Base-by-base conservation (phyloP, 2,113 vertebrate species). In the Cryptotis parvus region DNA sequence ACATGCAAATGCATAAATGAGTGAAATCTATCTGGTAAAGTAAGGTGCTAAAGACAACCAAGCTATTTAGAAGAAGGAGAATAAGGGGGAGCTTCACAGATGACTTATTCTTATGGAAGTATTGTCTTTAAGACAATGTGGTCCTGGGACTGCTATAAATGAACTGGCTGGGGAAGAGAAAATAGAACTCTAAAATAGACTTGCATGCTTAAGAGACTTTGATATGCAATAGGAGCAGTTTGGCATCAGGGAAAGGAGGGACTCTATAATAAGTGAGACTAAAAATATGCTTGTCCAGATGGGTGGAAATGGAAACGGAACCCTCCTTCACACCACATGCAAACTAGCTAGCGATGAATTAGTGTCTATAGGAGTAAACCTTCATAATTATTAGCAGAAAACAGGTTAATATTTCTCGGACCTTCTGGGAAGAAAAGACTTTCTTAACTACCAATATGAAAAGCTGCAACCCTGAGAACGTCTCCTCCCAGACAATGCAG, bases 361-460 rank as follows among this genome's bases (percentile, higher is more conserved):
- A 11, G 70, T 43, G 45, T 83, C 33, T 85, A 43, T 33, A 35
- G 69, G 77, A 83, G 27, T 35, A 69, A 75, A 84, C 43, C 33
- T 84, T 77, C 52, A 37, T 93, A 93, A 31, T 76, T 75, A 87
- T 87, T 65, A 68, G 12, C 18, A 61, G 70, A 52, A 90, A 87
- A 75, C 58, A 65, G 66, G 35, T 75, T 49, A 7, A 49, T 49
- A 14, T 49, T 76, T 18, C 82, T 82, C 68, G 86, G 49, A 72
- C 45, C 80, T 86, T 26, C n/a, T 69, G 66, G 24, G 49, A 69
- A 74, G 63, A 66, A 68, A 91, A 72, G 15, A 15, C 11, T 75
- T 82, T 94, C 75, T 74, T 77, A 92, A 82, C 70, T 35, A 29
- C 55, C 79, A 35, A 72, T 68, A 31, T 4, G 15, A 24, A 58